phyloP scores from a whole-genome alignment of 2,888 invertebrate genomes.

The Spodoptera picta region DNA sequence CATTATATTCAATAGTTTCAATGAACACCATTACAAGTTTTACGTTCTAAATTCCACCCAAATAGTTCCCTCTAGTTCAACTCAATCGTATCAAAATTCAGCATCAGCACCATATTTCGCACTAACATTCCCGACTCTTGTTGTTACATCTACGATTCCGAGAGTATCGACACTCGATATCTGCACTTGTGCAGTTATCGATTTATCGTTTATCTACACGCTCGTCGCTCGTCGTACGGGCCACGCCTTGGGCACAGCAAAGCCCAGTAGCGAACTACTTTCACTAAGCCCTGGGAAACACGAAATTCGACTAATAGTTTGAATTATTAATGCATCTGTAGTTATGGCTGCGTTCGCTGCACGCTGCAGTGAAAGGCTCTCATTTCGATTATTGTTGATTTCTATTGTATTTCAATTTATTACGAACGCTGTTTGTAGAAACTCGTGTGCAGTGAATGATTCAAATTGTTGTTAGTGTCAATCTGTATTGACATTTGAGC shows the following conservation, averaged over 20 bases:
- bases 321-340: conserved; percentile 77
- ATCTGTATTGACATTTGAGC: conserved; percentile 10
- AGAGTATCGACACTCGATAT: neutral
- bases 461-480: neutral
- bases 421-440: conserved; percentile 20
- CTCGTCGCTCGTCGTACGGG: conserved; percentile 49
- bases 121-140: neutral
- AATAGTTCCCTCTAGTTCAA: no score
- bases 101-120: neutral
- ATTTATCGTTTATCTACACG: conserved; percentile 5
- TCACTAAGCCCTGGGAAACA: conserved; percentile 82
- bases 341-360: conserved; percentile 59
- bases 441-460: conserved; percentile 8
- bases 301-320: conserved; percentile 87
- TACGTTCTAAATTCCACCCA: no score
- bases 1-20: no score
- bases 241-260: conserved; percentile 63
- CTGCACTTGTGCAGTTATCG: neutral
- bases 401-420: conserved; percentile 59
- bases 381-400: conserved; percentile 53
- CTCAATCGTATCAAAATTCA: neutral
- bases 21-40: no score
- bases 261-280: conserved; percentile 86
- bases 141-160: neutral
- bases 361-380: conserved; percentile 70